phyloP scores from a whole-genome alignment of 2,113 vertebrate genomes.

The Dasyprocta punctata region DNA sequence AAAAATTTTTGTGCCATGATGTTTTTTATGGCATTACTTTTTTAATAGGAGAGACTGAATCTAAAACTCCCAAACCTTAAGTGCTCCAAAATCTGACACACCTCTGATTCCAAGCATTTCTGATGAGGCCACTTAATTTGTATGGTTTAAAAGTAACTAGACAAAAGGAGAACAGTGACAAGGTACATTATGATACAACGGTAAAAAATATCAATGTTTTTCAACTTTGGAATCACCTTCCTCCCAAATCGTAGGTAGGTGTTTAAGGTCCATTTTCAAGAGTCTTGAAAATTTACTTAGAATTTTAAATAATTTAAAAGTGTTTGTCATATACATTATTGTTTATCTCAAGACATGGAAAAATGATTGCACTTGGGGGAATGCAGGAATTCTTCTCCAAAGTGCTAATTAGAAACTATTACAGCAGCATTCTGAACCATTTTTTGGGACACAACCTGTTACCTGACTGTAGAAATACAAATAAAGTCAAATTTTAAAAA shows the following conservation, averaged over 20 bases:
- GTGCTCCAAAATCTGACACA: neutral
- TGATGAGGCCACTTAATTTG: neutral
- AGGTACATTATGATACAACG: neutral
- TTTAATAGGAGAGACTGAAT: neutral
- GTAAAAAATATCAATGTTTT: neutral
- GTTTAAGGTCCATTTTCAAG: neutral
- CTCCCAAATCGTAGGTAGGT: neutral
- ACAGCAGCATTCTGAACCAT: neutral
- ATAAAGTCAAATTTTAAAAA: neutral
- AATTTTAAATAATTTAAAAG: conserved; percentile 36
- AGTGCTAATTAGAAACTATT: conserved; percentile 27
- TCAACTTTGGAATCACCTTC: neutral
- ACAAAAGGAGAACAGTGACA: neutral
- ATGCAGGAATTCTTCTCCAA: neutral
- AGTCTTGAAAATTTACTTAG: neutral
- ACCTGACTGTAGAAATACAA: neutral
- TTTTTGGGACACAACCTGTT: neutral
- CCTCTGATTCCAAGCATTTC: neutral
- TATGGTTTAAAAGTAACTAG: neutral
- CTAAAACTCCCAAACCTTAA: neutral
- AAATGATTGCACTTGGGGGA: conserved; percentile 33
- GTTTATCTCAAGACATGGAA: conserved; percentile 18
- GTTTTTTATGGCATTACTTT: neutral
- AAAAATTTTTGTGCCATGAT: neutral
- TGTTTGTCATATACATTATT: neutral